These are phyloP conservation scores for Rotaria socialis DNA, from an alignment of 2,888 invertebrate genomes.

Conservation along the genomic window DNA sequence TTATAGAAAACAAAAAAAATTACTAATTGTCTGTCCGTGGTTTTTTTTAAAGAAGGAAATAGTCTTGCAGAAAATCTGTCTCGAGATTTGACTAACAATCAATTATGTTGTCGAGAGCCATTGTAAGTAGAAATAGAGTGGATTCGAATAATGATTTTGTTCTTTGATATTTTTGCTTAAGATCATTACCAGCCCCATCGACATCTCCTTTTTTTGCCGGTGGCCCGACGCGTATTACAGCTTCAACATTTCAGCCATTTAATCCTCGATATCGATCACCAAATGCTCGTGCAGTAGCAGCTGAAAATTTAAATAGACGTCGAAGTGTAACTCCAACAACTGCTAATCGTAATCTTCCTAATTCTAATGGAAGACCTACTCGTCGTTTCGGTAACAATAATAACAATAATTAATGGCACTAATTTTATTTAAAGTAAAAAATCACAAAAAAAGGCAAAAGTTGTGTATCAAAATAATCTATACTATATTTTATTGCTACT, in stretches of 20 bases:
- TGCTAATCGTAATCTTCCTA: background rate
- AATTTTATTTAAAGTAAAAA: background rate
- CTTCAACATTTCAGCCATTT: background rate
- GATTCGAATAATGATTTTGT: background rate
- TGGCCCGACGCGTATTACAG: background rate
- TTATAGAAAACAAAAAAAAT: background rate
- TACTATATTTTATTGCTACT: background rate
- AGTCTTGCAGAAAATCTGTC: background rate
- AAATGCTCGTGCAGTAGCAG: background rate
- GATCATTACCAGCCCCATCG: background rate
- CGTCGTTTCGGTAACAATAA: background rate
- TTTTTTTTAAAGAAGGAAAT: background rate
- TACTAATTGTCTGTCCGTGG: background rate
- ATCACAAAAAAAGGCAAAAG: background rate
- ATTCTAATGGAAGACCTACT: background rate
- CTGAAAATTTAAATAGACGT: background rate
- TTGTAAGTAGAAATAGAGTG: background rate
- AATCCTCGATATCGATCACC: constrained; percentile 25
- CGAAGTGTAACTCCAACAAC: background rate
- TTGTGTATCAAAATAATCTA: background rate
- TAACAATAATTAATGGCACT: background rate
- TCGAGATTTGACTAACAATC: background rate
- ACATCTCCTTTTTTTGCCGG: background rate
- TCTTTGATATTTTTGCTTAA: background rate
- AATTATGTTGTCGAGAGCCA: background rate